Evolutionary conservation across 2,113 vertebrate genomes (phyloP).

Genomic region (Tautogolabrus adspersus): DNA sequence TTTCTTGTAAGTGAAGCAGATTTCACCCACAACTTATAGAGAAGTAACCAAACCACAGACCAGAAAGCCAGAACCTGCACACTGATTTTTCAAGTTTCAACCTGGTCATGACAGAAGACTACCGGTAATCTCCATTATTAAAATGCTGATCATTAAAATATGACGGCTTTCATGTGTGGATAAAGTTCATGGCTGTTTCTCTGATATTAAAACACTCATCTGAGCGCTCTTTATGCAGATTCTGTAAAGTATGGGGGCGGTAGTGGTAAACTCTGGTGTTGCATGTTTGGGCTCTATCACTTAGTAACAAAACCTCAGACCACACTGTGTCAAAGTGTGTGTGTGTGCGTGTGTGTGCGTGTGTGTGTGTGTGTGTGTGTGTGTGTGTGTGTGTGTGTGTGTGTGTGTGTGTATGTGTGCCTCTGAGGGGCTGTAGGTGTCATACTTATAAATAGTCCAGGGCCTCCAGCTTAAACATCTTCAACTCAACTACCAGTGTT

Average conservation of each 20-base stretch:
- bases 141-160: neutral
- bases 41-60: constrained; percentile 68
- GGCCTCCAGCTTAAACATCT: constrained; percentile 19
- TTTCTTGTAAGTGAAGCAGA: constrained; percentile 9
- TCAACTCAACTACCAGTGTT: neutral
- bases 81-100: constrained; percentile 35
- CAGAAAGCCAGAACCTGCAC: constrained; percentile 29
- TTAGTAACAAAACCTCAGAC: constrained; percentile 77
- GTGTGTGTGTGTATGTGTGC: constrained; percentile 44
- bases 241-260: constrained; percentile 23
- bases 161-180: neutral
- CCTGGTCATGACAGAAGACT: neutral
- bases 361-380: constrained; percentile 32
- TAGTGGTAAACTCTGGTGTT: constrained; percentile 46
- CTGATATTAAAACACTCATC: neutral
- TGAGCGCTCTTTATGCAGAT: constrained; percentile 21
- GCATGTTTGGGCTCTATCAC: constrained; percentile 57
- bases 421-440: constrained; percentile 40
- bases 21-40: constrained; percentile 40
- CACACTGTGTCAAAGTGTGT: constrained; percentile 58
- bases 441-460: constrained; percentile 60
- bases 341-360: constrained; percentile 35
- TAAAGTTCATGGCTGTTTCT: neutral
- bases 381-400: constrained; percentile 43
- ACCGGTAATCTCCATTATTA: neutral